Evolutionary conservation across 2,113 vertebrate genomes (phyloP), one percentile per base, ranked within the genome.

Genomic region (Melanerpes aurifrons): DNA sequence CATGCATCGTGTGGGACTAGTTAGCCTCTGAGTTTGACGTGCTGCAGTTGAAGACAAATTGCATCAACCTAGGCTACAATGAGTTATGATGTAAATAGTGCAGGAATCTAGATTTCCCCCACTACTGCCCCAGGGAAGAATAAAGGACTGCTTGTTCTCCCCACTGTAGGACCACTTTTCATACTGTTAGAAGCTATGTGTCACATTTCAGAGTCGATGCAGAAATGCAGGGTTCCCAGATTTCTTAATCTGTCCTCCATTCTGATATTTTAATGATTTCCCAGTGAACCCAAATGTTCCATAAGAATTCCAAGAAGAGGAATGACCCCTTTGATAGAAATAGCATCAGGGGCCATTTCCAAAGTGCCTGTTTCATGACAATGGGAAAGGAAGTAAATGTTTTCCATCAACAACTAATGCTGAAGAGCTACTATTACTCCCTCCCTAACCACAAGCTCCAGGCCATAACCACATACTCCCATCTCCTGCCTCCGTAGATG

Each of bases 341-440:
- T 75, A 91, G 48, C 82, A 94, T 91, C 76, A 15, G 9, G 40
- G 78, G 32, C 87, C 78, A 22, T 96, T 96, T 97, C 94, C 92
- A 93, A 95, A 94, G 92, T 91, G 89, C 84, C 28, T 84, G 26
- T 92, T 96, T 93, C 83, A 21, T 89, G 73, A 66, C 64, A 80
- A 92, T 83, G 48, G 71, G 87, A 95, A 95, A 94, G 72, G 69
- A 97, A 97, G 90, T 97, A 98, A 98, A 96, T 98, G 98, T 97
- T 97, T 98, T 96, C 95, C 58, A 96, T 97, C 97, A 97, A 29
- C 89, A 91, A 25, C 88, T 76, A 92, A 86, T 82, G 66, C 62
- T 93, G 91, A 94, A 95, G 88, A 95, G 80, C 92, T 96, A 93
- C 97, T 90, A 87, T 95, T 92, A 70, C 96, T 97, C 85, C 95